Percentiles rank a stretch among this genome's conserved stretches.
These are phyloP conservation scores for Dione juno DNA, from an alignment of 2,888 invertebrate genomes.

Conservation along the genomic window DNA sequence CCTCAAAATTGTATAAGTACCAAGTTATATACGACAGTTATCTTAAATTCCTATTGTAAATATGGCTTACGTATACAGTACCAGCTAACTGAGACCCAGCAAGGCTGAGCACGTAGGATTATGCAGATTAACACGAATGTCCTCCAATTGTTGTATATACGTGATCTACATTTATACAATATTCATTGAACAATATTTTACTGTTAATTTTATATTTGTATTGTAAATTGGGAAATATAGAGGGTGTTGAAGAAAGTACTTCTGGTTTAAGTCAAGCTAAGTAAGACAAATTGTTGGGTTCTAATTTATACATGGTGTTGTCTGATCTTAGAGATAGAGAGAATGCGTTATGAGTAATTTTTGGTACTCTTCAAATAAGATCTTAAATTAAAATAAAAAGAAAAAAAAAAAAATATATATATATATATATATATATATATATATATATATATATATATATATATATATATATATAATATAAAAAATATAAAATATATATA, in stretches of 20 bases:
- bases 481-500: no score
- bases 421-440: no score
- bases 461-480: no score
- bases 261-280: neutral
- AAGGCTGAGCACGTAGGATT: slow-evolving; percentile 19
- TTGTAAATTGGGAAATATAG: neutral
- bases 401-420: no score
- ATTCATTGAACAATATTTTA: slow-evolving; percentile 1
- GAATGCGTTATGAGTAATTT: no score
- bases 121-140: slow-evolving; percentile 28
- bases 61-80: slow-evolving; percentile 5
- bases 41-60: slow-evolving; percentile 4
- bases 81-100: neutral
- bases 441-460: no score
- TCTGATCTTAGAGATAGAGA: no score
- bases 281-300: neutral
- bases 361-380: no score
- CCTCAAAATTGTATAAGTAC: no score
- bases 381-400: no score
- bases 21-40: neutral
- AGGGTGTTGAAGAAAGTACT: neutral
- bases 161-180: slow-evolving; percentile 19
- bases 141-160: slow-evolving; percentile 8
- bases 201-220: neutral
- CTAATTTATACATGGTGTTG: no score